Percentiles rank a stretch among this genome's conserved stretches.
phyloP scores from a whole-genome alignment of 2,113 vertebrate species.

The Pitta sordida region DNA sequence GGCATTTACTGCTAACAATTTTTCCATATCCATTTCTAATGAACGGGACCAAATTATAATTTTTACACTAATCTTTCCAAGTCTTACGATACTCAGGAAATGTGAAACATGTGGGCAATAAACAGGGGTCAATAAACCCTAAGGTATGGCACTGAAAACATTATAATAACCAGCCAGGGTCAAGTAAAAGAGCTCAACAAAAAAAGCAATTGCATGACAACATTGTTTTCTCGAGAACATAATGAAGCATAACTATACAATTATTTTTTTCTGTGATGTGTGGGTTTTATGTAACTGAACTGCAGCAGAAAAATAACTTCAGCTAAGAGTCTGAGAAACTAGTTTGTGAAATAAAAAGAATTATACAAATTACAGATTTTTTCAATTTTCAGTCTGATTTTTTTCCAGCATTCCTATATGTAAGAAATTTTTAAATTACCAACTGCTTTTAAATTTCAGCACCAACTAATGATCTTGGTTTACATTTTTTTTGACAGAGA shows the following conservation, averaged over 20 bases:
- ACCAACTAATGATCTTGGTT: not conserved
- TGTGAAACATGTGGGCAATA: constrained; percentile 5
- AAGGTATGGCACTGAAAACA: not conserved
- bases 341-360: not conserved
- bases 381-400: not conserved
- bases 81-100: not conserved
- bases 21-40: not conserved
- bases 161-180: constrained; percentile 19
- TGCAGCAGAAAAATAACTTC: constrained; percentile 11
- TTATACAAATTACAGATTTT: not conserved
- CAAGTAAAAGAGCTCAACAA: constrained; percentile 13
- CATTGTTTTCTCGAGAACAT: constrained; percentile 4
- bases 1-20: not conserved
- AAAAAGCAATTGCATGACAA: not conserved
- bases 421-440: not conserved
- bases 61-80: not conserved
- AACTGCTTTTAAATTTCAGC: not conserved
- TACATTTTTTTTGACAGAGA: not conserved
- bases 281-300: not conserved
- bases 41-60: not conserved
- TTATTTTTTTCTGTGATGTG: not conserved
- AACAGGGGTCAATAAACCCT: not conserved
- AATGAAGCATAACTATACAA: not conserved
- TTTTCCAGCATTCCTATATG: not conserved
- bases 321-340: not conserved